These are phyloP conservation scores for Hyles lineata DNA, from an alignment of 2,888 invertebrate species.

Conservation along the genomic window DNA sequence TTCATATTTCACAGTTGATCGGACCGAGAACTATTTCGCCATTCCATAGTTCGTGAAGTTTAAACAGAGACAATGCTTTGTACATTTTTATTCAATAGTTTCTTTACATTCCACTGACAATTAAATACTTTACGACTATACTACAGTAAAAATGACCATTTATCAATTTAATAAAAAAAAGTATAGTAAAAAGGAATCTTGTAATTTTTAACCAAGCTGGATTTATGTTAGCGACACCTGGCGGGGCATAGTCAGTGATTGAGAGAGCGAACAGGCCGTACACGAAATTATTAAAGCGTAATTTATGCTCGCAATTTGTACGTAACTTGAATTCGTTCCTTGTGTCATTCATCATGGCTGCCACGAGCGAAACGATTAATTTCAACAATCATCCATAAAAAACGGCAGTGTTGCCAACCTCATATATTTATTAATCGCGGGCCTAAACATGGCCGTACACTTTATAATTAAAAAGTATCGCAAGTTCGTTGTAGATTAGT, in stretches of 20 bases:
- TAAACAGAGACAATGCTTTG: background rate
- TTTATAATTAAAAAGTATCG: slow-evolving; percentile 20
- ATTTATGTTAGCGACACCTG: slow-evolving; percentile 79
- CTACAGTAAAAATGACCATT: background rate
- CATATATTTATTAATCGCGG: slow-evolving; percentile 9
- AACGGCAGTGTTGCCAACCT: slow-evolving; percentile 55
- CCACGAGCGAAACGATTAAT: slow-evolving; percentile 67
- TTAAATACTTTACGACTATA: background rate
- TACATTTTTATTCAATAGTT: too few relatives aligned
- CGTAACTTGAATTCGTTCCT: slow-evolving; percentile 80
- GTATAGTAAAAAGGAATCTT: slow-evolving; percentile 50
- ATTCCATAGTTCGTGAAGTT: background rate
- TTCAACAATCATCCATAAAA: slow-evolving; percentile 73
- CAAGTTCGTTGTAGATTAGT: slow-evolving; percentile 10
- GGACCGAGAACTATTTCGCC: background rate
- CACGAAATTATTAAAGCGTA: slow-evolving; percentile 81
- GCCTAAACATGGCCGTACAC: slow-evolving; percentile 22
- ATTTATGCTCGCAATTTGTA: slow-evolving; percentile 84
- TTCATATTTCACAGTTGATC: slow-evolving; percentile 27
- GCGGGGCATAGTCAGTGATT: slow-evolving; percentile 61
- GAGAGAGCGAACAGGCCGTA: slow-evolving; percentile 70
- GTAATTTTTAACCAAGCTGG: slow-evolving; percentile 71
- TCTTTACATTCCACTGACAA: too few relatives aligned
- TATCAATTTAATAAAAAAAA: slow-evolving; percentile 33
- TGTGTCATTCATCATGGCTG: slow-evolving; percentile 78